Evolutionary conservation across 2,113 vertebrate species (phyloP), one percentile per base, ranked within the genome.

Genomic region (Okapia johnstoni): DNA sequence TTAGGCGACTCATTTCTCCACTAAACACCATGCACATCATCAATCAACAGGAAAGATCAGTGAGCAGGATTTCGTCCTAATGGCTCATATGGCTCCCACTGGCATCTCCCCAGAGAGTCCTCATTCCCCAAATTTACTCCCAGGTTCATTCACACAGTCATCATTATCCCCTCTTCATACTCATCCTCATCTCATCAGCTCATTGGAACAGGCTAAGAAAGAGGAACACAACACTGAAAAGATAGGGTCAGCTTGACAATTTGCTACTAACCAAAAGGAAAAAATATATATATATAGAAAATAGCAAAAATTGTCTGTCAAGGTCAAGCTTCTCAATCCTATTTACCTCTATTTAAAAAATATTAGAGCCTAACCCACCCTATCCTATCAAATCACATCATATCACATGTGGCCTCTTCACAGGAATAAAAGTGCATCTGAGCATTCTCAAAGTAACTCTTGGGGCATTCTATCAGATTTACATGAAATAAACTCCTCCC

Each of bases 241-340:
- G 55, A 63, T 1, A 40, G 30, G 85, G 54, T 92, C 26, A 4
- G 50, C 30, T 15, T 46, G 46, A 43, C 28, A 26, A 21, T 86
- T 84, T 73, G 66, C 89, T 48, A 36, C 14, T 55, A 85, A 50
- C 48, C 36, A 73, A 12, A 60, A 48, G 21, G 19, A 77, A 17
- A 3, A 85, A 73, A 85, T 48, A 87, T 17, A 66, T 15, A 80
- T 21, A n/a, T 85, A 48, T 58, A 70, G 19, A 15, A 70, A 89
- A 84, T 12, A 66, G 54, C 16, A 66, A 95, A 86, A 90, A 40
- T 16, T n/a, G 25, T 79, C 46, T 36, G 55, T 83, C 96, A 98
- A 97, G 97, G 94, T 98, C 97, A 96, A 93, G 55, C 8, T n/a
- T 92, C 79, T 85, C 85, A 25, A 76, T 85, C 58, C 58, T 36